Conservation (phyloP, 2,888 invertebrate genomes). For the Phengaris alcon region DNA sequence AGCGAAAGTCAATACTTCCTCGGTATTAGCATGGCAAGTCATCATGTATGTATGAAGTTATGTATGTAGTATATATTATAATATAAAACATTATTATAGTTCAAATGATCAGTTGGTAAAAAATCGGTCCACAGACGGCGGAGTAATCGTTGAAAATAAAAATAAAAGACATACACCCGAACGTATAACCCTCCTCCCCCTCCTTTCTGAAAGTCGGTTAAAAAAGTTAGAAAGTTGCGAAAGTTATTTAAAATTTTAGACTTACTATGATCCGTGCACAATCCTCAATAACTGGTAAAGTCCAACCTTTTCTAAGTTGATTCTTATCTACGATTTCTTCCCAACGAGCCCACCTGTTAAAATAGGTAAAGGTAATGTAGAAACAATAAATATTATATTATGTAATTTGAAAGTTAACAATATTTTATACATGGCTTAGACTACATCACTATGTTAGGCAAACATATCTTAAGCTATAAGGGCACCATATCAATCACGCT, state of each 20-base stretch:
- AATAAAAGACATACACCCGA: no score
- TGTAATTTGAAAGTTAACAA: no score
- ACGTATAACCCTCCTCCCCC: no score
- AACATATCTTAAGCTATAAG: no score
- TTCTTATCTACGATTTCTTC: constrained; percentile 94
- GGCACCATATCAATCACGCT: no score
- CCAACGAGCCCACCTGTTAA: constrained; percentile 97
- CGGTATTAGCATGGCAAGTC: constrained; percentile 93
- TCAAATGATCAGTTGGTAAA: no score
- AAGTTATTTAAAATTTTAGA: constrained; percentile 43
- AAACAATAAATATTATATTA: background rate
- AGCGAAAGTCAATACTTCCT: constrained; percentile 81
- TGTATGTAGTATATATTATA: background rate
- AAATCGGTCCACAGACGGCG: no score
- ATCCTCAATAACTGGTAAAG: constrained; percentile 94
- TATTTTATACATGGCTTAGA: no score
- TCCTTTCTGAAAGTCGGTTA: no score
- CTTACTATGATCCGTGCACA: constrained; percentile 97
- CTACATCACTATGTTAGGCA: no score
- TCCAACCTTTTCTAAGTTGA: constrained; percentile 95
- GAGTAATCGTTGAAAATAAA: no score
- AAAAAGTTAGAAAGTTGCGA: background rate
- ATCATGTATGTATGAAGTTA: constrained; percentile 70
- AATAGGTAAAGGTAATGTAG: constrained; percentile 17
- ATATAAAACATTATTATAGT: no score